Evolutionary conservation across 2,888 invertebrate species (phyloP).

Genomic region (Tryphoninae sp.): DNA sequence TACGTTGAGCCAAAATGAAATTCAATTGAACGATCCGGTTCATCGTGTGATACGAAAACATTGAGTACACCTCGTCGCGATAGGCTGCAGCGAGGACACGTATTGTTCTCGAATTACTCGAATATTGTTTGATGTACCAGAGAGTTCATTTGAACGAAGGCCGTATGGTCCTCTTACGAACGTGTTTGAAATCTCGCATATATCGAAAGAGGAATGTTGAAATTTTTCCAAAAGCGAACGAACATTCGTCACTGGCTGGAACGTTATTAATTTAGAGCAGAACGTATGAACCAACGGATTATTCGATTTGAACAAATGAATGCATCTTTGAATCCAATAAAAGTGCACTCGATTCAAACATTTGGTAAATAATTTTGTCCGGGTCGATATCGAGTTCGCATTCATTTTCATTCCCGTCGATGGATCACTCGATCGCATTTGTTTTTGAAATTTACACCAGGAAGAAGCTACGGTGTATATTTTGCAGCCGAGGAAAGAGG

Average conservation of each 20-base stretch:
- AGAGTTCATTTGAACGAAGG: conserved; percentile 9
- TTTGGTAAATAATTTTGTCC: no score
- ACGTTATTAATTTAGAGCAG: conserved; percentile 66
- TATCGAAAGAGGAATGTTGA: no score
- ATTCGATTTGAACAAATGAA: background rate
- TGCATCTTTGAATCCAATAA: no score
- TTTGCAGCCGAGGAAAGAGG: conserved; percentile 22
- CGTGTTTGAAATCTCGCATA: no score
- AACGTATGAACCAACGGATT: background rate
- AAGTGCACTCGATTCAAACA: no score
- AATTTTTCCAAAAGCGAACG: conserved; percentile 63
- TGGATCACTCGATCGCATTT: conserved; percentile 10
- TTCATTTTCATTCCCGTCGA: no score
- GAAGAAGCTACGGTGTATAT: conserved; percentile 21
- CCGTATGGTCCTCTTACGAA: conserved; percentile 46
- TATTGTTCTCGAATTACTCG: conserved; percentile 57
- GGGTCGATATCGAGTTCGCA: no score
- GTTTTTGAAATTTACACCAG: background rate
- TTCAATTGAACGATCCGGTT: conserved; percentile 5
- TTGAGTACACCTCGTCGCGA: background rate
- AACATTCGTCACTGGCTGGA: conserved; percentile 59
- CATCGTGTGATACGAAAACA: background rate
- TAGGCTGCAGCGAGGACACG: background rate
- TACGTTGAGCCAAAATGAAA: conserved; percentile 4
- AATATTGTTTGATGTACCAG: conserved; percentile 67